These are phyloP conservation scores for Peromyscus aztecus DNA, from an alignment of 2,797 vertebrate species.

Conservation along the genomic window DNA sequence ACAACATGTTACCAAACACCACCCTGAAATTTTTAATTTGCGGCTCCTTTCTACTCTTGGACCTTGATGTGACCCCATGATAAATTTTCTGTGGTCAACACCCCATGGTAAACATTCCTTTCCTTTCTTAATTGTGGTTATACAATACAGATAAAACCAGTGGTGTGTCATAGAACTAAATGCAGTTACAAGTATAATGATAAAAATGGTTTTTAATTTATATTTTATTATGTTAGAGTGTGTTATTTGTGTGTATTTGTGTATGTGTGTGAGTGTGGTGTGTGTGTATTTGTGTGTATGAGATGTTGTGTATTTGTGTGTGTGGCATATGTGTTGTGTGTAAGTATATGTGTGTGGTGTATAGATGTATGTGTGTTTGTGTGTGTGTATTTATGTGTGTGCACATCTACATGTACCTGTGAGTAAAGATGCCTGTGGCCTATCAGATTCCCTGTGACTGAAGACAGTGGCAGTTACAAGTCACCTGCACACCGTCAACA, in stretches of 20 bases:
- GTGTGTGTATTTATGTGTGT: too few species aligned
- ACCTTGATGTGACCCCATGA: background rate
- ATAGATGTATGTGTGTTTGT: background rate
- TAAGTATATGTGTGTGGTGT: background rate
- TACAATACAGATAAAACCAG: background rate
- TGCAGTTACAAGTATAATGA: background rate
- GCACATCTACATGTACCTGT: too few species aligned
- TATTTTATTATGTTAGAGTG: background rate
- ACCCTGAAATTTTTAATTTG: background rate
- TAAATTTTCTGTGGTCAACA: background rate
- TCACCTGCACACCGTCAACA: background rate
- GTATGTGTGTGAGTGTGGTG: background rate
- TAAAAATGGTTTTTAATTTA: background rate
- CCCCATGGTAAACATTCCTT: background rate
- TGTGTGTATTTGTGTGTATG: background rate
- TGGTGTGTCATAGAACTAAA: background rate
- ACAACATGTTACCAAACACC: background rate
- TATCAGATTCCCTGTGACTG: background rate
- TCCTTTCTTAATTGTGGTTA: background rate
- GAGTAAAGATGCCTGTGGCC: too few species aligned
- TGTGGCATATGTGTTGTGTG: background rate
- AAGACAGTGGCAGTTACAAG: background rate
- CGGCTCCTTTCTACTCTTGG: background rate
- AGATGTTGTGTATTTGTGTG: background rate
- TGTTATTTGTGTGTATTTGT: background rate